Evolutionary conservation across 2,113 vertebrate genomes (phyloP).

Genomic region (Acinonyx jubatus): DNA sequence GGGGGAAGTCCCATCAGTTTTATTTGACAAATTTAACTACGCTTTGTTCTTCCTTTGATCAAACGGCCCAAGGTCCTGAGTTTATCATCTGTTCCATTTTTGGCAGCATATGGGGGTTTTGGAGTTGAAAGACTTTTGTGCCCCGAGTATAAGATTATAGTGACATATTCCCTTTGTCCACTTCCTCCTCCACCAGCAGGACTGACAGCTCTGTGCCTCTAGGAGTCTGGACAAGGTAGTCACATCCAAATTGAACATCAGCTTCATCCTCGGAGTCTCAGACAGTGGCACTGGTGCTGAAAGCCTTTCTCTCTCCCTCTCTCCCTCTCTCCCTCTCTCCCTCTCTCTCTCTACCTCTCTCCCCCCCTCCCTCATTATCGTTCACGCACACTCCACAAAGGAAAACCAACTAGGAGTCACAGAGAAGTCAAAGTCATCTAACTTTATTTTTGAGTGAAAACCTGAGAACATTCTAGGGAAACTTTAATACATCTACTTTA

Average conservation of each 20-base stretch:
- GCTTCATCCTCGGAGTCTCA: background rate
- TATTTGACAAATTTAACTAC: background rate
- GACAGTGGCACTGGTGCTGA: background rate
- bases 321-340: background rate
- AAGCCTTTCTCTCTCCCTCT: background rate
- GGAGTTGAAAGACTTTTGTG: background rate
- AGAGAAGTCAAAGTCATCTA: background rate
- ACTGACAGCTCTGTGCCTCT: background rate
- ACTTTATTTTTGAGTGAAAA: background rate
- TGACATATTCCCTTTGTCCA: too few relatives aligned
- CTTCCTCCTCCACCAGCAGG: background rate
- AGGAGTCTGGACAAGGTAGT: background rate
- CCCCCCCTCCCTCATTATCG: too few relatives aligned
- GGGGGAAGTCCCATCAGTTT: background rate
- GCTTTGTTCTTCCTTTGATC: background rate
- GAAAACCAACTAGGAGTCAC: background rate
- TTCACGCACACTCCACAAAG: background rate
- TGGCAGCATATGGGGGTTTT: background rate
- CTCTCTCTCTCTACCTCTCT: background rate
- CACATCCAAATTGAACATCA: background rate
- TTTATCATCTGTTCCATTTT: background rate
- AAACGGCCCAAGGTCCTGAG: background rate
- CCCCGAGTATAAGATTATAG: background rate
- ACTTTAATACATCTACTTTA: background rate
- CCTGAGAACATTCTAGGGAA: background rate